Percentiles rank a stretch among this genome's conserved stretches.
These are phyloP conservation scores for Cephus pygmeus DNA, from an alignment of 2,888 invertebrate genomes.

Conservation along the genomic window DNA sequence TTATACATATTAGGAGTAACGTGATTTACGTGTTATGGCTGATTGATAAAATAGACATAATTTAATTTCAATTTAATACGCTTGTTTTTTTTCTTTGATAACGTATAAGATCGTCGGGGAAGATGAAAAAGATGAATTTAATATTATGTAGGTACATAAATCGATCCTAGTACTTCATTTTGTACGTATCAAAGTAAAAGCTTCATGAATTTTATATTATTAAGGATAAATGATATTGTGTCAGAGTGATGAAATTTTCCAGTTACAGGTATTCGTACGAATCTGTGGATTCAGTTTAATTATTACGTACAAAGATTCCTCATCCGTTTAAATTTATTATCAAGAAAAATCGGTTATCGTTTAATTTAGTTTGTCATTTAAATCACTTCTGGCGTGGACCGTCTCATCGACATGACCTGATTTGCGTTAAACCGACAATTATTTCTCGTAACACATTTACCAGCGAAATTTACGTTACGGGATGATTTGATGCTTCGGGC, in stretches of 20 bases:
- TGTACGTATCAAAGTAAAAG: too few species aligned
- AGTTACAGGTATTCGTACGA: not conserved
- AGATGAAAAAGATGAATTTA: not conserved
- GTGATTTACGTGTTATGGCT: too few species aligned
- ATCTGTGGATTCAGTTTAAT: not conserved
- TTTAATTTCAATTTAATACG: too few species aligned
- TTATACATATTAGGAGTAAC: too few species aligned
- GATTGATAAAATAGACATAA: too few species aligned
- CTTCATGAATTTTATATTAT: too few species aligned
- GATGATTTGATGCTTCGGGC: not conserved
- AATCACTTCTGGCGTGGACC: not conserved
- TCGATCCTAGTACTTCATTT: too few species aligned
- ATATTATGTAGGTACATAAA: too few species aligned
- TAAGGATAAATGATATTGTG: too few species aligned
- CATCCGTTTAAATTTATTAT: not conserved
- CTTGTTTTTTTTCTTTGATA: too few species aligned
- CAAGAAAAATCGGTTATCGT: not conserved
- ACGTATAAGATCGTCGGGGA: too few species aligned
- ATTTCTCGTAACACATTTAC: conserved; percentile 26
- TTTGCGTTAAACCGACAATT: conserved; percentile 24
- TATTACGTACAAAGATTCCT: not conserved
- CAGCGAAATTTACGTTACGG: not conserved
- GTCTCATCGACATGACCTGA: not conserved
- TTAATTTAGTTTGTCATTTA: not conserved
- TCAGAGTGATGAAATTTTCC: not conserved